Evolutionary conservation across 2,797 vertebrate species (phyloP).

Genomic region (Karalla daura): DNA sequence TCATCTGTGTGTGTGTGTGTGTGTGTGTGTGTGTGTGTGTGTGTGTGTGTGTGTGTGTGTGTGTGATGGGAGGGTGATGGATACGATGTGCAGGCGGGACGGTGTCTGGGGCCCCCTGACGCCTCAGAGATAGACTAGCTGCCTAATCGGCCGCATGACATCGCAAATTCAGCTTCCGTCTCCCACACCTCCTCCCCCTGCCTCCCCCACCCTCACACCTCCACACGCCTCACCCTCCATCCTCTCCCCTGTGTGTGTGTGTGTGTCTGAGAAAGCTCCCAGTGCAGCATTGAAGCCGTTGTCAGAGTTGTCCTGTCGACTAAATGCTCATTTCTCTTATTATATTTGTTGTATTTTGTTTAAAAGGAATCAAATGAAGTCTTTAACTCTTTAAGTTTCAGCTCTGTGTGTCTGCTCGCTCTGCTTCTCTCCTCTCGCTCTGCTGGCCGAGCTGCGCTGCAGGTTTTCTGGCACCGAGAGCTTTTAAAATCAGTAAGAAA

Average conservation of each 20-base stretch:
- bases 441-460: too few relatives aligned
- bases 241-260: constrained; percentile 32
- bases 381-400: too few relatives aligned
- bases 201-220: constrained; percentile 5
- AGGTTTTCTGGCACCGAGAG: too few relatives aligned
- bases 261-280: constrained; percentile 47
- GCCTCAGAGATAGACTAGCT: constrained; percentile 90
- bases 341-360: too few relatives aligned
- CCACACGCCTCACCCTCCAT: constrained; percentile 43
- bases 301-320: constrained; percentile 59
- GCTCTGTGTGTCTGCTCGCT: too few relatives aligned
- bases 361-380: too few relatives aligned
- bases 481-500: too few relatives aligned
- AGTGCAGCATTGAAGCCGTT: constrained; percentile 29
- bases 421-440: too few relatives aligned
- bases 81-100: constrained; percentile 89
- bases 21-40: constrained; percentile 18
- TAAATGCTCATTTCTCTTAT: too few relatives aligned
- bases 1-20: constrained; percentile 20
- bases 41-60: constrained; percentile 9
- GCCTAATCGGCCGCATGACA: constrained; percentile 90
- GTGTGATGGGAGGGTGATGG: constrained; percentile 84
- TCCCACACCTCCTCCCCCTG: neutral
- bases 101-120: constrained; percentile 73
- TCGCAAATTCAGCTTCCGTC: constrained; percentile 69